These are phyloP conservation scores for Carcharodon carcharias DNA, from an alignment of 2,797 vertebrate genomes.

Conservation along the genomic window DNA sequence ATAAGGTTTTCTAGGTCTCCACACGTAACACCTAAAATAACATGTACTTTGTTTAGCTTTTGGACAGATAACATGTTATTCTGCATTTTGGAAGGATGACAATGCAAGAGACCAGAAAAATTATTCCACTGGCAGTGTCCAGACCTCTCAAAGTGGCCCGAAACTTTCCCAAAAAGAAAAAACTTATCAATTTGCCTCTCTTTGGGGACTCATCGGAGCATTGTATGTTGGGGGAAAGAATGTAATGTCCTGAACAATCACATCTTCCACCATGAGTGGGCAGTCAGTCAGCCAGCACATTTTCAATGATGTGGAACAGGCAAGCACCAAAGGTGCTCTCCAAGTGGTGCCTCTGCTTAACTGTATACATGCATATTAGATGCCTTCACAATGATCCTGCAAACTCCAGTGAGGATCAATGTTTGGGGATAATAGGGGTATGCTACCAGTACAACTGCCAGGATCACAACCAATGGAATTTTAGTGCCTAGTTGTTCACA, in stretches of 20 bases:
- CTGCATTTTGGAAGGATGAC: not conserved
- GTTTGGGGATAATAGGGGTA: not conserved
- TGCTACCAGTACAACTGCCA: not conserved
- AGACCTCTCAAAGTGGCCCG: not conserved
- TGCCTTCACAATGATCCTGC: not conserved
- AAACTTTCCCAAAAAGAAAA: not conserved
- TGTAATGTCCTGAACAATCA: no score
- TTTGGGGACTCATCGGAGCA: not conserved
- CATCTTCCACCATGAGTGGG: not conserved
- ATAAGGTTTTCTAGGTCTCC: not conserved
- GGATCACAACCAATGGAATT: not conserved
- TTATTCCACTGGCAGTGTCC: not conserved
- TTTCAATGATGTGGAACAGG: not conserved
- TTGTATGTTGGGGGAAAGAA: not conserved
- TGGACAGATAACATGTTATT: not conserved
- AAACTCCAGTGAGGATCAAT: not conserved
- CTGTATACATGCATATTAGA: not conserved
- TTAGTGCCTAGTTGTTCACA: not conserved
- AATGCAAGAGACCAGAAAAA: not conserved
- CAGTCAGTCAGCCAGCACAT: not conserved
- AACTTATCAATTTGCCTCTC: not conserved
- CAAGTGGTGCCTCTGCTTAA: not conserved
- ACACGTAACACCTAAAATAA: not conserved
- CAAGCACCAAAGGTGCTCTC: not conserved
- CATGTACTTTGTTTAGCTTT: not conserved